These are phyloP conservation scores for Ploceus nigricollis DNA, from an alignment of 2,113 vertebrate species.

Conservation along the genomic window DNA sequence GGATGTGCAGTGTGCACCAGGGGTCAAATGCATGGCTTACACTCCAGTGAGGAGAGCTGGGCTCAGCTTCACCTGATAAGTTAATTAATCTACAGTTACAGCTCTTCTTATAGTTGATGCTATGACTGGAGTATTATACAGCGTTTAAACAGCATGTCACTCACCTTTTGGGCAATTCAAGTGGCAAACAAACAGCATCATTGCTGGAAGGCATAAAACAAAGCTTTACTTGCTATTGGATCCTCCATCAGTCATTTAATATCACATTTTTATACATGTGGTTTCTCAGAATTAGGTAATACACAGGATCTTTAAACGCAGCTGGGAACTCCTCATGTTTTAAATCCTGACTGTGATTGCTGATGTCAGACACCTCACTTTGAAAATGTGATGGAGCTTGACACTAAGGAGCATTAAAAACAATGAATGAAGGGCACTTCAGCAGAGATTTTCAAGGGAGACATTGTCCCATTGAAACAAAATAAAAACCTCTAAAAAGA, in stretches of 20 bases:
- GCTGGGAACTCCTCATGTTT: neutral
- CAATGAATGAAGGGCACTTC: neutral
- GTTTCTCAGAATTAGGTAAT: neutral
- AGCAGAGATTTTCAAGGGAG: neutral
- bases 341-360: neutral
- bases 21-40: neutral
- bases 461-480: neutral
- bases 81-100: neutral
- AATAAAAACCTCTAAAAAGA: neutral
- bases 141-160: neutral
- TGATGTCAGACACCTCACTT: neutral
- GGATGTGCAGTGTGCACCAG: neutral
- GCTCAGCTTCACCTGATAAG: neutral
- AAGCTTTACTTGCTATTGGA: neutral
- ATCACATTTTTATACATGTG: neutral
- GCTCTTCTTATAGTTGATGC: neutral
- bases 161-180: neutral
- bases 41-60: neutral
- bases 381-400: neutral
- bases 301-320: neutral
- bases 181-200: neutral
- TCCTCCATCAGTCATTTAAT: neutral
- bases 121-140: neutral
- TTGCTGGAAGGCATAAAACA: neutral
- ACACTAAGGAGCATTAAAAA: neutral